Conservation (phyloP, 1,140 invertebrate species). For the Lycorma delicatula region DNA sequence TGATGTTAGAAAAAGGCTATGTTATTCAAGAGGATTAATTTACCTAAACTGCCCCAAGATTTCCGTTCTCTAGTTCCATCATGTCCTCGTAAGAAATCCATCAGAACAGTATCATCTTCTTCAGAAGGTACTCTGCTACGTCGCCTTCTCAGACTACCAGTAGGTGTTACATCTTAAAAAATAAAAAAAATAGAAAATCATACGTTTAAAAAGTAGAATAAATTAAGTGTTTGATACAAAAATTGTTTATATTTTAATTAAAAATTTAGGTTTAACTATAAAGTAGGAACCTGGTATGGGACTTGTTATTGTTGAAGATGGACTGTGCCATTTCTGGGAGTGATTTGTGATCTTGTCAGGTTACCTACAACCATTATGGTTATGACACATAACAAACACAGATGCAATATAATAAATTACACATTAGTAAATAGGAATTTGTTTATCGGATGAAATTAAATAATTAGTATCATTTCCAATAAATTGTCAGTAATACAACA, state of each 20-base stretch:
- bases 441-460: too few species aligned
- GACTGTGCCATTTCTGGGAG: too few species aligned
- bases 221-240: background rate
- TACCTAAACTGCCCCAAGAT: constrained; percentile 74
- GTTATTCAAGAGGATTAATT: constrained; percentile 19
- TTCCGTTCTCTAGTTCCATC: constrained; percentile 68
- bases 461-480: too few species aligned
- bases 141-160: constrained; percentile 70
- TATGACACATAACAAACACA: too few species aligned
- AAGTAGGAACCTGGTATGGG: too few species aligned
- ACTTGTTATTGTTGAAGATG: too few species aligned
- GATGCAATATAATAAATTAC: too few species aligned
- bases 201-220: background rate
- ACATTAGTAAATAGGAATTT: too few species aligned
- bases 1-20: too few species aligned
- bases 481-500: too few species aligned
- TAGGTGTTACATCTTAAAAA: constrained; percentile 71
- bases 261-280: background rate
- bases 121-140: constrained; percentile 71
- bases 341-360: too few species aligned
- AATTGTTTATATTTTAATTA: constrained; percentile 4
- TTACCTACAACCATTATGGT: too few species aligned
- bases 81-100: constrained; percentile 76
- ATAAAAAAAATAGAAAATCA: background rate
- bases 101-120: constrained; percentile 73